Conservation (phyloP, 2,797 vertebrate genomes). For the Sebastes nivosus region DNA sequence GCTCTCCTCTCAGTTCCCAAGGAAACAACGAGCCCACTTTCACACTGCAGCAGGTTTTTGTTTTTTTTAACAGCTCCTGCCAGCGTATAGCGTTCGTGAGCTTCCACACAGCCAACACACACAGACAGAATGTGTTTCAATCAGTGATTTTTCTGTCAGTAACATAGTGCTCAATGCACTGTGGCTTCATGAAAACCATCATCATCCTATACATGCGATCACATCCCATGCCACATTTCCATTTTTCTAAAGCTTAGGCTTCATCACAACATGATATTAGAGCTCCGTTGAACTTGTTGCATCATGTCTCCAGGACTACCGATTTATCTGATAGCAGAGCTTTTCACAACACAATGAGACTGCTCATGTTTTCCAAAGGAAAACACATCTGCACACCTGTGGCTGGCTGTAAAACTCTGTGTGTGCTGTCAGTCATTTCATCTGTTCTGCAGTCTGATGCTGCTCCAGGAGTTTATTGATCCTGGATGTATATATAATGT, state of each 20-base stretch:
- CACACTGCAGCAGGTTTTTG: constrained; percentile 28
- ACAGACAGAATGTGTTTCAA: background rate
- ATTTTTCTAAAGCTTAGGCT: constrained; percentile 20
- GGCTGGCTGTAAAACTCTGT: background rate
- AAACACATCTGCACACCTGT: background rate
- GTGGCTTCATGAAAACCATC: background rate
- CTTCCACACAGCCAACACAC: background rate
- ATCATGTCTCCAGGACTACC: constrained; percentile 37
- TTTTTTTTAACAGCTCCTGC: background rate
- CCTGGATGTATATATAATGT: too few species aligned
- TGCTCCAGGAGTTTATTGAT: too few species aligned
- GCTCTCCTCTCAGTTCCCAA: constrained; percentile 66
- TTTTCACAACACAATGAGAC: constrained; percentile 15
- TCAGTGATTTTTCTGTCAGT: background rate
- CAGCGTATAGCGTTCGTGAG: background rate
- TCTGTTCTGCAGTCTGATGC: too few species aligned
- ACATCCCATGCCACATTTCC: background rate
- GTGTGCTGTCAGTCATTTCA: too few species aligned
- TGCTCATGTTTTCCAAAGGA: background rate
- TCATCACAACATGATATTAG: constrained; percentile 18
- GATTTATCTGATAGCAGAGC: background rate
- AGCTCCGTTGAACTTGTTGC: background rate
- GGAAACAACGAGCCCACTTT: constrained; percentile 63
- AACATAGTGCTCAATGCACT: background rate
- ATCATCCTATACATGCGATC: background rate